Evolutionary conservation across 2,888 invertebrate genomes (phyloP).

Genomic region (Metellina segmentata): DNA sequence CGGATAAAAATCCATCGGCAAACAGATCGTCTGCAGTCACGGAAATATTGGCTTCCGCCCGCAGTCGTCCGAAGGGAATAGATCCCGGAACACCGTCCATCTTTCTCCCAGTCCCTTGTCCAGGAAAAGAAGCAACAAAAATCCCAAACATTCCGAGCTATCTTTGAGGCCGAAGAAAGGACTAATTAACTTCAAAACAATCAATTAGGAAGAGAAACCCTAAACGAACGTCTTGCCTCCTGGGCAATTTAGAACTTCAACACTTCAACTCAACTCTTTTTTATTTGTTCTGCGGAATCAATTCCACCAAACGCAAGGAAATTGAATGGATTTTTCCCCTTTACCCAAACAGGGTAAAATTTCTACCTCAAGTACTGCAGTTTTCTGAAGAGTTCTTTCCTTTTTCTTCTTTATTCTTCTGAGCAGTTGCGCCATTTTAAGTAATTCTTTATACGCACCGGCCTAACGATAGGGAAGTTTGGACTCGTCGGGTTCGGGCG

Average conservation of each 20-base stretch:
- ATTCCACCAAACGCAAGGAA: slow-evolving; percentile 32
- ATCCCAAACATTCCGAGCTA: slow-evolving; percentile 34
- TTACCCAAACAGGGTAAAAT: slow-evolving; percentile 19
- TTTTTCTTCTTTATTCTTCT: neutral
- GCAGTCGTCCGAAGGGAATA: slow-evolving; percentile 25
- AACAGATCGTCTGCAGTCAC: slow-evolving; percentile 50
- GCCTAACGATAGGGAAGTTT: neutral
- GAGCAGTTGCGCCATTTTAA: slow-evolving; percentile 20
- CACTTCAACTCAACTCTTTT: slow-evolving; percentile 30
- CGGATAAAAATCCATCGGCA: slow-evolving; percentile 53
- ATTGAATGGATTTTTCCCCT: slow-evolving; percentile 48
- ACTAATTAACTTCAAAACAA: slow-evolving; percentile 68
- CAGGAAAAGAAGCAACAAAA: slow-evolving; percentile 31
- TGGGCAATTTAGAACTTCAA: slow-evolving; percentile 53
- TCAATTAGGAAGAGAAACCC: slow-evolving; percentile 63
- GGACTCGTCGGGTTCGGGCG: neutral
- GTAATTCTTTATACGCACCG: slow-evolving; percentile 29
- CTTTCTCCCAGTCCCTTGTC: slow-evolving; percentile 19
- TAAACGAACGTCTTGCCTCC: slow-evolving; percentile 41
- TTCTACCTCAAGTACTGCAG: neutral
- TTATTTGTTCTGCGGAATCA: slow-evolving; percentile 28
- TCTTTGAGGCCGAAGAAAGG: slow-evolving; percentile 32
- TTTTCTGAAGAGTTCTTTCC: slow-evolving; percentile 16
- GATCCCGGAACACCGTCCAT: slow-evolving; percentile 11
- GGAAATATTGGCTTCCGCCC: slow-evolving; percentile 55